Conservation (phyloP, 2,888 invertebrate genomes). For the Cantharis nigra region DNA sequence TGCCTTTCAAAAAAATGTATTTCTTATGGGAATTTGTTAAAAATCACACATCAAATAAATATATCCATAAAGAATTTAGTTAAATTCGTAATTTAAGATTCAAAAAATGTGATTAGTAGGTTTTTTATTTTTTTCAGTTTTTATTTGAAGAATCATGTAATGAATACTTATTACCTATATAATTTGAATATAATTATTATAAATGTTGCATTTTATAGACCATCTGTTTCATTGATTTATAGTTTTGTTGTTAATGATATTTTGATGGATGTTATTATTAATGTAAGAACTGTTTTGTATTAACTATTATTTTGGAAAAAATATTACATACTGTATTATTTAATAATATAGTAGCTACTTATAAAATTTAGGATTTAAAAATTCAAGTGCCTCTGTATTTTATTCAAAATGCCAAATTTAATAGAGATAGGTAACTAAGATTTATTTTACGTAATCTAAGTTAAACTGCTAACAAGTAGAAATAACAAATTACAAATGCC, state of each 20-base stretch:
- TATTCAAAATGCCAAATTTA: conserved; percentile 1
- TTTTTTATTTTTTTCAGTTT: not conserved
- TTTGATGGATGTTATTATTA: not conserved
- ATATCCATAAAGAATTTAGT: conserved; percentile 27
- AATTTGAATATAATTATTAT: not conserved
- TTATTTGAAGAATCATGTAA: not conserved
- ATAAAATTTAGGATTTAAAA: not conserved
- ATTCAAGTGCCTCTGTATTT: conserved; percentile 1
- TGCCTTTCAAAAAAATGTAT: conserved; percentile 56
- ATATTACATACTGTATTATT: not conserved
- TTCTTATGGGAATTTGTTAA: conserved; percentile 58
- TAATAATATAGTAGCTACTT: not conserved
- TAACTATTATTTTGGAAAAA: not conserved
- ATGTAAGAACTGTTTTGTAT: not conserved
- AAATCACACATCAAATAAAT: conserved; percentile 39
- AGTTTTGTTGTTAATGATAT: not conserved
- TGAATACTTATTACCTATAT: not conserved
- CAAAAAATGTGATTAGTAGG: not conserved
- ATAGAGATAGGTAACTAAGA: not conserved
- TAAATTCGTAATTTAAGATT: not conserved
- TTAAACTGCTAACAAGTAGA: not conserved
- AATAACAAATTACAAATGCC: not conserved
- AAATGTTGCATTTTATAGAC: not conserved
- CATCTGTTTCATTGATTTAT: not conserved
- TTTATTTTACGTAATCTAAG: not conserved